Conservation (phyloP, 2,113 vertebrate species). For the Spea multiplicata region DNA sequence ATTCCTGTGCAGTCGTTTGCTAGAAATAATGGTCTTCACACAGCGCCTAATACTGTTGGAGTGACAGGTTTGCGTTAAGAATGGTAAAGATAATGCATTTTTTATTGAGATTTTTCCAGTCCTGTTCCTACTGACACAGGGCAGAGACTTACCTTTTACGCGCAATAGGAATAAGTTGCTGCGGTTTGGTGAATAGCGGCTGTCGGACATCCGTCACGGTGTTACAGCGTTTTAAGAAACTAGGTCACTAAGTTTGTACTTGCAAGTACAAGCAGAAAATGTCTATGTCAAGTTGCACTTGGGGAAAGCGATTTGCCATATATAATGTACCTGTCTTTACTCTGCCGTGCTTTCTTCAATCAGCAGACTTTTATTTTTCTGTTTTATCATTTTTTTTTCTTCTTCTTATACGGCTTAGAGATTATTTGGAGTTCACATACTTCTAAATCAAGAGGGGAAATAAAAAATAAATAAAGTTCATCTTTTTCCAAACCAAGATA, state of each 20-base stretch:
- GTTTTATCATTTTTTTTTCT: not conserved
- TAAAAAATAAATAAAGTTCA: no score
- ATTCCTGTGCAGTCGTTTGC: no score
- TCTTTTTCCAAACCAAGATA: no score
- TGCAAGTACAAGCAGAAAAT: conserved; percentile 39
- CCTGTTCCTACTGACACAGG: not conserved
- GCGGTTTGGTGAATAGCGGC: conserved; percentile 6
- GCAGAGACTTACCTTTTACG: conserved; percentile 1
- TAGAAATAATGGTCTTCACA: no score
- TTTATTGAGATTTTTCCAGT: no score
- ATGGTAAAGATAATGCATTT: no score
- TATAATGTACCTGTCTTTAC: conserved; percentile 13
- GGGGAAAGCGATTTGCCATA: conserved; percentile 17
- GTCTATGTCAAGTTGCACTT: conserved; percentile 18
- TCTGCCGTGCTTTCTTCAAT: not conserved
- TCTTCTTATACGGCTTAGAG: not conserved
- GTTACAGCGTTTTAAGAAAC: conserved; percentile 9
- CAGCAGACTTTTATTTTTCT: no score
- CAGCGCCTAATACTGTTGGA: no score
- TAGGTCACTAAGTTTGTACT: conserved; percentile 34
- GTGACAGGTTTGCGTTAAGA: no score
- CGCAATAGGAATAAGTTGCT: conserved; percentile 3
- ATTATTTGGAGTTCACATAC: no score
- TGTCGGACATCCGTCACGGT: conserved; percentile 29
- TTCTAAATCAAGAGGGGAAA: no score